Evolutionary conservation across 2,888 invertebrate species (phyloP).

Genomic region (Bombylius major): DNA sequence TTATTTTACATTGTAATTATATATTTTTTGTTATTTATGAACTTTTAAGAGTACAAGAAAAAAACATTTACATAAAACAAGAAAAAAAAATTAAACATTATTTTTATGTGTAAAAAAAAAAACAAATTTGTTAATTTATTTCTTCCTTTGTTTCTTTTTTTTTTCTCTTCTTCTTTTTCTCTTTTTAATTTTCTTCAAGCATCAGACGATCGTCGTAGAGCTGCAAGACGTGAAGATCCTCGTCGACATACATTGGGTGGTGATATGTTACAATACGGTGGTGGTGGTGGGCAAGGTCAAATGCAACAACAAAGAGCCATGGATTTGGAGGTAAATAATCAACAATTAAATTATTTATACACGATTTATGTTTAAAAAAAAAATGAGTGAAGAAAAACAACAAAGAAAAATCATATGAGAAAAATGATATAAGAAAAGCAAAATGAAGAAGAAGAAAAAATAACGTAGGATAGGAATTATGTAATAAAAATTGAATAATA

Average conservation of each 20-base stretch:
- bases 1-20: too few species aligned
- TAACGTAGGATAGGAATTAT: too few species aligned
- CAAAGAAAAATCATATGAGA: too few species aligned
- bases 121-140: too few species aligned
- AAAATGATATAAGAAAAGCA: too few species aligned
- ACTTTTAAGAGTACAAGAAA: too few species aligned
- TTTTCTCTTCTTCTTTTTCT: background rate
- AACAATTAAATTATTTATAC: slow-evolving; percentile 4
- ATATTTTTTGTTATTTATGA: too few species aligned
- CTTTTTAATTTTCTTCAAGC: slow-evolving; percentile 19
- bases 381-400: background rate
- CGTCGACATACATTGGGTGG: slow-evolving; percentile 70
- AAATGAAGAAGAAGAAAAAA: too few species aligned
- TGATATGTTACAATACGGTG: slow-evolving; percentile 51
- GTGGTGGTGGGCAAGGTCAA: slow-evolving; percentile 25
- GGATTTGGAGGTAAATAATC: slow-evolving; percentile 58
- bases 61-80: too few species aligned
- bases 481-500: too few species aligned
- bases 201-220: slow-evolving; percentile 31
- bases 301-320: slow-evolving; percentile 50
- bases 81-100: background rate
- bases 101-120: background rate
- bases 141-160: background rate
- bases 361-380: slow-evolving; percentile 6
- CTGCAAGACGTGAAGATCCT: slow-evolving; percentile 60